Conservation (phyloP, 2,888 invertebrate species). For the Trichopoda pennipes region DNA sequence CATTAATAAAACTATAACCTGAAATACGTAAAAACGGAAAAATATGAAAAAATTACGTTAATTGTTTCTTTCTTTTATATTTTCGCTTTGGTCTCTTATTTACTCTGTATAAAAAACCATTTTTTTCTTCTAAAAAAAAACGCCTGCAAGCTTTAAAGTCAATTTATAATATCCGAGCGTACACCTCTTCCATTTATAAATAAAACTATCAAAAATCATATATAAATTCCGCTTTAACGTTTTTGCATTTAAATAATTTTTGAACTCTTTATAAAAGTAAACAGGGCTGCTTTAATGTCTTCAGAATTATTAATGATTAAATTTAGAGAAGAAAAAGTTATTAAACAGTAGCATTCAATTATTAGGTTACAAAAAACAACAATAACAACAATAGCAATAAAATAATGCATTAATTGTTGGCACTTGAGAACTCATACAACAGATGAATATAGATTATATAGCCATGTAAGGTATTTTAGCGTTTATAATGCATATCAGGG, state of each 20-base stretch:
- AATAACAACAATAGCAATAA: conserved; percentile 6
- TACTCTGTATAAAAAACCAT: neutral
- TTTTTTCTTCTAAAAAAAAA: conserved; percentile 17
- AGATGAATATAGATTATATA: too few relatives aligned
- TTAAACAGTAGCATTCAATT: conserved; percentile 59
- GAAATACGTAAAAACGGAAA: too few relatives aligned
- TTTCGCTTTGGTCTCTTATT: conserved; percentile 1
- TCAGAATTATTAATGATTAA: conserved; percentile 27
- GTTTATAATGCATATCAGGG: neutral
- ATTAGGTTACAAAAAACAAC: conserved; percentile 30
- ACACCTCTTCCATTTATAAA: neutral
- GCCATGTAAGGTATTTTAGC: neutral
- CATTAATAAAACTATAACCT: too few relatives aligned
- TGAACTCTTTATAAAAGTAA: neutral
- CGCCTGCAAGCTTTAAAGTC: conserved; percentile 54
- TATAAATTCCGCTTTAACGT: conserved; percentile 32
- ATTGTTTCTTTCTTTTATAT: conserved; percentile 1
- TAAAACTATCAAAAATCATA: conserved; percentile 10
- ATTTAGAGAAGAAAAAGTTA: conserved; percentile 17
- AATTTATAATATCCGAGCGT: conserved; percentile 28
- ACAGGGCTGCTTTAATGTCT: neutral
- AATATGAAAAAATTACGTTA: neutral
- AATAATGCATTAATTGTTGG: conserved; percentile 51
- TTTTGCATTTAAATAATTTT: neutral
- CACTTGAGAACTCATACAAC: conserved; percentile 43